Percentiles rank a stretch among this genome's conserved stretches.
These are phyloP conservation scores for Branchinecta lindahli DNA, from an alignment of 1,140 invertebrate genomes.

Conservation along the genomic window DNA sequence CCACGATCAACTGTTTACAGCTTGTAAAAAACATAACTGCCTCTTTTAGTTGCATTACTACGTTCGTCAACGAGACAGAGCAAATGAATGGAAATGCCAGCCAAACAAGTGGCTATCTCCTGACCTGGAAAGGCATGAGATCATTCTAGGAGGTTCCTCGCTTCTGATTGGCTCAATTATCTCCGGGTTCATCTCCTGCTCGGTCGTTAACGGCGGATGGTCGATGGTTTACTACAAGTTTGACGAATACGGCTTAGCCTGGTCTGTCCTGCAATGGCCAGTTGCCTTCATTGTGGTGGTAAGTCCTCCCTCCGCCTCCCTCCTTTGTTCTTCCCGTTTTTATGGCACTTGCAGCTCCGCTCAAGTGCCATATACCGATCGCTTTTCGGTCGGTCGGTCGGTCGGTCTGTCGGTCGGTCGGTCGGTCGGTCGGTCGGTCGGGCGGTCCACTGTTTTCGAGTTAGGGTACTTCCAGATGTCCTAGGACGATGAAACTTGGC, in stretches of 20 bases:
- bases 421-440: too few relatives aligned
- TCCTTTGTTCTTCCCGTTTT: neutral
- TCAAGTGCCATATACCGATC: too few relatives aligned
- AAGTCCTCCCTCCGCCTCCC: neutral
- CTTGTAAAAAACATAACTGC: too few relatives aligned
- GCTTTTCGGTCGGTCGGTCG: too few relatives aligned
- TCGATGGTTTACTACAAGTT: conserved; percentile 46
- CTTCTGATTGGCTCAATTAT: conserved; percentile 39
- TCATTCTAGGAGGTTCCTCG: conserved; percentile 43
- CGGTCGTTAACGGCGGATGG: conserved; percentile 47
- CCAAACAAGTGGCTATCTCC: conserved; percentile 47
- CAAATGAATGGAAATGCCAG: conserved; percentile 57
- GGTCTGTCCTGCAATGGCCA: conserved; percentile 46
- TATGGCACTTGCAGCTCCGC: too few relatives aligned
- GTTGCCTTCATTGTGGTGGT: conserved; percentile 46
- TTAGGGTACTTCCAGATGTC: too few relatives aligned
- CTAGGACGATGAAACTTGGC: too few relatives aligned
- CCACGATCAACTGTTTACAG: too few relatives aligned
- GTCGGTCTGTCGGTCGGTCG: too few relatives aligned
- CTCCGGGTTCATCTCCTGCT: conserved; percentile 43
- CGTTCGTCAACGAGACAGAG: conserved; percentile 37
- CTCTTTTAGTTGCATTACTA: conserved; percentile 49
- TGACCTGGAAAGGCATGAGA: conserved; percentile 48
- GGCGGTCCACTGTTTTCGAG: too few relatives aligned
- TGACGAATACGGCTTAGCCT: conserved; percentile 44